Evolutionary conservation across 2,797 vertebrate genomes (phyloP), one percentile per base, ranked within the genome.

Genomic region (Lepus oiostolus): DNA sequence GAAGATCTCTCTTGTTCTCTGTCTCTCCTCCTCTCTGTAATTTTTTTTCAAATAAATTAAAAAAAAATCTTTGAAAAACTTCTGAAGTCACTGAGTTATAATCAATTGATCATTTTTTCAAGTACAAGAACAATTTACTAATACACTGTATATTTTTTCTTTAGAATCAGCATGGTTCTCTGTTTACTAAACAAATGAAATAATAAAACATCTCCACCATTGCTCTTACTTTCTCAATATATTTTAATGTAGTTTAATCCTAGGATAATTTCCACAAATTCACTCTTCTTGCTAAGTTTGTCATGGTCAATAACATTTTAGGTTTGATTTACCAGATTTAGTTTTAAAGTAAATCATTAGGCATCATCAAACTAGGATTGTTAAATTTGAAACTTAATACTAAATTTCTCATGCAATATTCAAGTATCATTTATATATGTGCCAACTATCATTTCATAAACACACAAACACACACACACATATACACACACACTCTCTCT

Each of bases 101-200:
- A 81, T 77, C 47, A 89, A 63, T 17, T 58, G 7, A 24, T 84
- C 74, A 89, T 74, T 82, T 93, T 81, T 12, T 89, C 9, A 85
- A 94, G 17, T 1, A 70, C 10, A 26, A 1, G 65, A 60, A 93
- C 35, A 47, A 81, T 67, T 83, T 89, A 47, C 13, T 22, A 87
- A 19, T 22, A 90, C 2, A 16, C 24, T 75, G 62, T 28, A 77
- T 62, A 62, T 10, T 38, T 16, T 82, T 82, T 52, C 22, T 74
- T 87, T 84, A 71, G 0, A 67, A 24, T 77, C 12, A 88, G 8
- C 17, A 28, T 8, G 30, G 26, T 89, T 92, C 85, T 32, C 67
- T 35, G 26, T 62, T 88, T 76, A 82, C 22, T 74, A 77, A 85
- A 62, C 30, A 30, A 82, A 77, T 54, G 81, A 58, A 10, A 7